Evolutionary conservation across 2,113 vertebrate species (phyloP).

Genomic region (Rhinopomastus cyanomelas): DNA sequence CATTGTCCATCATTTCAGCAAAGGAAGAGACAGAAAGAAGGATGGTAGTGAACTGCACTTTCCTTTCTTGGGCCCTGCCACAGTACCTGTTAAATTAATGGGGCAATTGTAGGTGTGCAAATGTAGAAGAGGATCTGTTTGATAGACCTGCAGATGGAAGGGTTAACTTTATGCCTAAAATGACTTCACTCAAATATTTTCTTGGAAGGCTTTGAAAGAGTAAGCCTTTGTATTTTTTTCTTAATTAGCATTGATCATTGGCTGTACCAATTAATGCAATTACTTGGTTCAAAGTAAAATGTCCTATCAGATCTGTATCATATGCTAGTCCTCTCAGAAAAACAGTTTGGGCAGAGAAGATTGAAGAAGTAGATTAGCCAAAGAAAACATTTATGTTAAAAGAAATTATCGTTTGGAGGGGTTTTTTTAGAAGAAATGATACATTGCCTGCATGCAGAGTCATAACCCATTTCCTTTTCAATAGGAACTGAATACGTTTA

Average conservation of each 20-base stretch:
- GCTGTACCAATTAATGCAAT: conserved; percentile 44
- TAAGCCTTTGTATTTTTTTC: conserved; percentile 21
- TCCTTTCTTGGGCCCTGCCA: neutral
- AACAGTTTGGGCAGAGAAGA: conserved; percentile 26
- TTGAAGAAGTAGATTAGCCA: conserved; percentile 35
- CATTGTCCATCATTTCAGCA: neutral
- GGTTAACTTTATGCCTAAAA: conserved; percentile 25
- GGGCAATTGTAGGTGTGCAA: neutral
- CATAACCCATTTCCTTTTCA: conserved; percentile 64
- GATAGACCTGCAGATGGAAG: neutral
- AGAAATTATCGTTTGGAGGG: neutral
- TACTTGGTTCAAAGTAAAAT: conserved; percentile 34
- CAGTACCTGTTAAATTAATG: neutral
- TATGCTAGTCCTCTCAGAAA: conserved; percentile 11
- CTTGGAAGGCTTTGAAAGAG: conserved; percentile 35
- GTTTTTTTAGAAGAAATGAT: conserved; percentile 5
- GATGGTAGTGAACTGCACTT: neutral
- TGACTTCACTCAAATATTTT: conserved; percentile 4
- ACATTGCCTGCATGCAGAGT: neutral
- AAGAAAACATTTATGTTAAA: conserved; percentile 42
- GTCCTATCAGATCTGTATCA: conserved; percentile 28
- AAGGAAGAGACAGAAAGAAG: neutral
- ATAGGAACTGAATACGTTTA: conserved; percentile 57
- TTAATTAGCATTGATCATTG: conserved; percentile 41
- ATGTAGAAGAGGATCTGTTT: neutral